A percentile compares a stretch with the other conserved stretches of the same genome.
These are phyloP conservation scores for Orchestia grillus DNA, from an alignment of 1,140 invertebrate genomes.

Conservation along the genomic window DNA sequence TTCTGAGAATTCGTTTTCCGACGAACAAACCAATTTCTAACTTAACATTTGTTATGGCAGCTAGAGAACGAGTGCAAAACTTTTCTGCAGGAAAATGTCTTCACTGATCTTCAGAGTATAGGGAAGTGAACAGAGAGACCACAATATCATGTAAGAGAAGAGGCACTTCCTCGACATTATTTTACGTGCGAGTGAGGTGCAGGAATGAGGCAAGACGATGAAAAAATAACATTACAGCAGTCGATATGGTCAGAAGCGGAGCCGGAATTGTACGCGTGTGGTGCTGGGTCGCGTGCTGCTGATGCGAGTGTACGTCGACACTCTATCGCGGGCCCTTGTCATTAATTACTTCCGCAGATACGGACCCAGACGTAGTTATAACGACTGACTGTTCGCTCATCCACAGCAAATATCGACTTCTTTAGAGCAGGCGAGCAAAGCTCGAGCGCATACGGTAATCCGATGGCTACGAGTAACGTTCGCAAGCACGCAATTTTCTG, in stretches of 20 bases:
- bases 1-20: too few species aligned
- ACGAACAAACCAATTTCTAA: too few species aligned
- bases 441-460: constrained; percentile 27
- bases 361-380: constrained; percentile 22
- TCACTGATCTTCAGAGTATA: neutral
- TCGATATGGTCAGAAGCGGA: neutral
- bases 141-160: neutral
- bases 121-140: neutral
- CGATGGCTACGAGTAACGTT: neutral
- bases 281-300: constrained; percentile 27
- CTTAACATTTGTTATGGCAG: neutral
- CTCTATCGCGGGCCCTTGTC: constrained; percentile 45
- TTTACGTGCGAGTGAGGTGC: neutral
- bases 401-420: constrained; percentile 18
- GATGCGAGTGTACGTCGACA: constrained; percentile 12
- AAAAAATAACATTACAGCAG: neutral
- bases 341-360: constrained; percentile 48
- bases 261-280: neutral
- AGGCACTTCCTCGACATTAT: neutral
- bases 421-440: neutral
- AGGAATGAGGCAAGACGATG: neutral
- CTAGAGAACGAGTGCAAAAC: neutral
- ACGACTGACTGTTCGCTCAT: constrained; percentile 11
- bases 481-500: constrained; percentile 23
- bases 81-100: neutral